Conservation (phyloP, 2,113 vertebrate species). For the Rafetus swinhoei region DNA sequence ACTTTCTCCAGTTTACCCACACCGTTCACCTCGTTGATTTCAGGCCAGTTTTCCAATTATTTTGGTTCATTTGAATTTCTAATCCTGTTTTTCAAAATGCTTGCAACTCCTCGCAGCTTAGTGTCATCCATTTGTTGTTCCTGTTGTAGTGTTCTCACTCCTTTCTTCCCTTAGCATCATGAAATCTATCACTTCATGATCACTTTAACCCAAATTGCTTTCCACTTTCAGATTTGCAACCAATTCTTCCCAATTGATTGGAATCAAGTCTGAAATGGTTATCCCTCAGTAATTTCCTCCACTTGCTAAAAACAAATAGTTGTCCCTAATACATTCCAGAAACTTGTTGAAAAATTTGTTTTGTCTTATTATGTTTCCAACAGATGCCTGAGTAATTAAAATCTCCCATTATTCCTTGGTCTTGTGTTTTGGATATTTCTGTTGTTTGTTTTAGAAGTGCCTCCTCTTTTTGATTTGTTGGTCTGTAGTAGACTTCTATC, state of each 20-base stretch:
- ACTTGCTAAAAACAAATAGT: background rate
- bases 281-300: background rate
- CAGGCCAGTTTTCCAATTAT: background rate
- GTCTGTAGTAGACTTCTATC: background rate
- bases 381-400: background rate
- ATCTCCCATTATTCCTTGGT: background rate
- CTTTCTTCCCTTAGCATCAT: background rate
- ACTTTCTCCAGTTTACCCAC: background rate
- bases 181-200: background rate
- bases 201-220: background rate
- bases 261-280: background rate
- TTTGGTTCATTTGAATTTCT: background rate
- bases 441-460: background rate
- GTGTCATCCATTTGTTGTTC: background rate
- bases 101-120: background rate
- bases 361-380: background rate
- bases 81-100: background rate
- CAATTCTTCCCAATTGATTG: background rate
- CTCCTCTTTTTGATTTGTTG: background rate
- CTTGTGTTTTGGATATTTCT: background rate
- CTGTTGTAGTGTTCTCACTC: background rate
- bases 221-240: background rate
- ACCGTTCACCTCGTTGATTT: background rate
- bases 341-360: background rate
- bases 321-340: background rate